These are phyloP conservation scores for Trichogramma pretiosum DNA, from an alignment of 1,140 invertebrate genomes.

Conservation along the genomic window DNA sequence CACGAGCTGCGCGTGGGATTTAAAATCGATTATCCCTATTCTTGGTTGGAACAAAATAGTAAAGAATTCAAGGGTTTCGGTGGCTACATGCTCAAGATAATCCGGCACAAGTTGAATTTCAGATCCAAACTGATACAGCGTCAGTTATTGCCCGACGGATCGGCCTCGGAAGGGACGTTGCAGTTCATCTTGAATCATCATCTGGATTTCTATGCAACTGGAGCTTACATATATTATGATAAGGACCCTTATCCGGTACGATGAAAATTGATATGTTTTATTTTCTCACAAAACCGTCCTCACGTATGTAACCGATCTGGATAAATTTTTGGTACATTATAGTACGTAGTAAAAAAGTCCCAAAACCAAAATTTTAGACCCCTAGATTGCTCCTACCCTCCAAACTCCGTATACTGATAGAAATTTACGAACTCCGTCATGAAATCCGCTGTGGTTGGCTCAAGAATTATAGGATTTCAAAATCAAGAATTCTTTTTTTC, in stretches of 20 bases:
- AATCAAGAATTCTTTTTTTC: too few species aligned
- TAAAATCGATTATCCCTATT: neutral
- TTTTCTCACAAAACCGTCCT: too few species aligned
- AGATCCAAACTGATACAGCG: neutral
- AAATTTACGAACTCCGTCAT: too few species aligned
- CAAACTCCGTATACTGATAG: too few species aligned
- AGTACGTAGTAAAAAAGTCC: too few species aligned
- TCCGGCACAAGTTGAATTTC: neutral
- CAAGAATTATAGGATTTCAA: too few species aligned
- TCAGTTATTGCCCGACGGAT: neutral
- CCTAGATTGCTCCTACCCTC: too few species aligned
- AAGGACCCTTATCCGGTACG: neutral
- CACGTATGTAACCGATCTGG: too few species aligned
- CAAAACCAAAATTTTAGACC: too few species aligned
- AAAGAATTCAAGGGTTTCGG: neutral
- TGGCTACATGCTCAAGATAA: neutral
- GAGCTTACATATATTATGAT: neutral
- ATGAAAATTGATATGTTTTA: too few species aligned
- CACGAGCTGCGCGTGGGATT: neutral
- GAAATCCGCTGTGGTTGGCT: too few species aligned
- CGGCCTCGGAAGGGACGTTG: neutral
- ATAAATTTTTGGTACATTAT: too few species aligned
- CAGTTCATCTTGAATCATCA: neutral
- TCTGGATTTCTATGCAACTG: constrained; percentile 2
- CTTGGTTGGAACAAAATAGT: neutral